These are phyloP conservation scores for Limnephilus marmoratus DNA, from an alignment of 2,888 invertebrate species.

Conservation along the genomic window DNA sequence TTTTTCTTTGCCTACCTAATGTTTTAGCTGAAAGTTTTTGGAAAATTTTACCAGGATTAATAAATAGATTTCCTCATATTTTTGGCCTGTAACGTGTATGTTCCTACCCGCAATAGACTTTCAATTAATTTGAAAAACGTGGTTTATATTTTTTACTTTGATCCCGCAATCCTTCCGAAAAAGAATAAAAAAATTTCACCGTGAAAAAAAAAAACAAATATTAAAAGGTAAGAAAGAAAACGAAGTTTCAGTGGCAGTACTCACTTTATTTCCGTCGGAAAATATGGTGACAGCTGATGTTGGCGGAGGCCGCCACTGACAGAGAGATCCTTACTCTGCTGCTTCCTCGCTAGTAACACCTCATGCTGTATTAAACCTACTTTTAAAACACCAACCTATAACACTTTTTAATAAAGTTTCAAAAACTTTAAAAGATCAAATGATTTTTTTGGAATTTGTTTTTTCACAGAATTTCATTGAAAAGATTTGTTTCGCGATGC, in stretches of 20 bases:
- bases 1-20: no score
- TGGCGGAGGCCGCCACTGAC: conserved; percentile 75
- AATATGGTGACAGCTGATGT: conserved; percentile 75
- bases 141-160: not conserved
- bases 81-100: not conserved
- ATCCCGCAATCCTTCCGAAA: not conserved
- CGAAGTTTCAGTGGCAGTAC: conserved; percentile 34
- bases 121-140: not conserved
- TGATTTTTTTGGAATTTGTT: not conserved
- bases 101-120: not conserved
- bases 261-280: conserved; percentile 79
- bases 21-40: no score
- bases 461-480: not conserved
- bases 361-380: not conserved
- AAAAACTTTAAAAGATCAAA: not conserved
- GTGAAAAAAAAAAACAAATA: not conserved
- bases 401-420: not conserved
- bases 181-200: no score
- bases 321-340: not conserved
- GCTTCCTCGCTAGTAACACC: not conserved
- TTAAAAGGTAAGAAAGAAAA: no score
- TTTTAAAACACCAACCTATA: not conserved
- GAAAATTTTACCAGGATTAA: no score
- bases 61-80: not conserved
- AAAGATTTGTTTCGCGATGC: not conserved